Conservation (phyloP, 2,113 vertebrate species). For the Bos taurus region ARS-UCD2.0 NC_037339.1:68918001-68918500, state of each 20-base stretch:
- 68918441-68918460: background rate
- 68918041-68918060: background rate
- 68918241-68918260: background rate
- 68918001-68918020: background rate
- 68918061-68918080: background rate
- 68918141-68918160: background rate
- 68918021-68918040: background rate
- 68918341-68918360: no score
- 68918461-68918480: background rate
- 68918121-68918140: background rate
- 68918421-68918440: background rate
- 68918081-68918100: background rate
- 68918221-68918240: background rate
- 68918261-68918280: no score
- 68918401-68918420: background rate
- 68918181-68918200: background rate
- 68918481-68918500: background rate
- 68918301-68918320: rapidly evolving
- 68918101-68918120: background rate
- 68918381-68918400: background rate
- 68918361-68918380: background rate
- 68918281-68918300: background rate
- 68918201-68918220: background rate
- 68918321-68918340: background rate
- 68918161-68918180: background rate